Percentiles rank a stretch among this genome's conserved stretches.
Evolutionary conservation across 2,888 invertebrate species (phyloP).

Genomic region (Apoda limacodes): DNA sequence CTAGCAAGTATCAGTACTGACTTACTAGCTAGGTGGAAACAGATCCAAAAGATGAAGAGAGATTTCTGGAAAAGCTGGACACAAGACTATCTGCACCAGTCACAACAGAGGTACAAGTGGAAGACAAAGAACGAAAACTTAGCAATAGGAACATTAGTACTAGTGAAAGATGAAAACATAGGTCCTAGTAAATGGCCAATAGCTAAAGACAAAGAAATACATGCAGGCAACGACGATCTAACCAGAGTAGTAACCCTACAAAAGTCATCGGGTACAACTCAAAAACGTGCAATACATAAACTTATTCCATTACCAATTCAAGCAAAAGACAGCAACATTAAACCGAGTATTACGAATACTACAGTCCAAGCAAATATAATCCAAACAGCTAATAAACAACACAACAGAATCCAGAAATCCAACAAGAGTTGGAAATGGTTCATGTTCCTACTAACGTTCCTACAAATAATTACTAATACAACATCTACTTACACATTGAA

Average conservation of each 20-base stretch:
- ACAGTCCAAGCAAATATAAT: too few species aligned
- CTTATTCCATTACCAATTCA: too few species aligned
- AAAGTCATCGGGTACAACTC: too few species aligned
- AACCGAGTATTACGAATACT: too few species aligned
- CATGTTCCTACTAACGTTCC: too few species aligned
- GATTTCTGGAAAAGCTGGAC: not conserved
- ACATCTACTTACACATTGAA: too few species aligned
- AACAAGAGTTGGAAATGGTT: too few species aligned
- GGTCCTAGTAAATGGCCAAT: not conserved
- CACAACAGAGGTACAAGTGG: not conserved
- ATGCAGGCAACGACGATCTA: not conserved
- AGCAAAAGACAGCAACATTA: too few species aligned
- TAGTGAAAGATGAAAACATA: not conserved
- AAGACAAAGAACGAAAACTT: not conserved
- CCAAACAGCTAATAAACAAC: too few species aligned
- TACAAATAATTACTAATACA: too few species aligned
- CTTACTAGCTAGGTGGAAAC: not conserved
- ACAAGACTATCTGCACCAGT: not conserved
- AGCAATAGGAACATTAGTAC: not conserved
- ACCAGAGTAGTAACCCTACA: not conserved
- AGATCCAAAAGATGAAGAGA: not conserved
- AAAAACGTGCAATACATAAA: too few species aligned
- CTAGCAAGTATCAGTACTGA: not conserved
- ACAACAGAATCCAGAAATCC: too few species aligned
- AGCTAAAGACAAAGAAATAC: not conserved